Percentiles rank a stretch among this genome's conserved stretches.
Evolutionary conservation across 2,888 invertebrate species (phyloP).

Genomic region (Mythimna lalbum): DNA sequence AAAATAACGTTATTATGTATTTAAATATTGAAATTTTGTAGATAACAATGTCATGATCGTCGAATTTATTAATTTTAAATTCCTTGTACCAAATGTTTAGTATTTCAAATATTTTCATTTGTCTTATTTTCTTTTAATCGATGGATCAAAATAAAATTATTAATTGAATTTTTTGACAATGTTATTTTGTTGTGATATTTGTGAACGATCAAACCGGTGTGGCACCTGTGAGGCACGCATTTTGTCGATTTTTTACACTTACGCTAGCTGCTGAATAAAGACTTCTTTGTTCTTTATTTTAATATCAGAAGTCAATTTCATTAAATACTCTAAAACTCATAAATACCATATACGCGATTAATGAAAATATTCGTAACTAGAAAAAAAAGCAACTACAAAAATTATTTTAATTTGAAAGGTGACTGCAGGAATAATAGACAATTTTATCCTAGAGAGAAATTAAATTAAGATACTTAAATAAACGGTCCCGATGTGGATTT

Average conservation of each 20-base stretch:
- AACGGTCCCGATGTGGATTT: too few relatives aligned
- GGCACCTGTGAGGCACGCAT: conserved; percentile 8
- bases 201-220: background rate
- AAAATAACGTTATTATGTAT: conserved; percentile 47
- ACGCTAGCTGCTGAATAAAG: conserved; percentile 31
- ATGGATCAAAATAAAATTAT: conserved; percentile 77
- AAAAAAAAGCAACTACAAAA: too few relatives aligned
- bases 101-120: conserved; percentile 63
- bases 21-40: conserved; percentile 63
- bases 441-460: too few relatives aligned
- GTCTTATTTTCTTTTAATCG: conserved; percentile 66
- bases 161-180: conserved; percentile 60
- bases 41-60: conserved; percentile 67
- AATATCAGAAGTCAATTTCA: conserved; percentile 13
- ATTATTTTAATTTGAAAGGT: too few relatives aligned
- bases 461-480: too few relatives aligned
- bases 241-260: conserved; percentile 30
- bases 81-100: conserved; percentile 45
- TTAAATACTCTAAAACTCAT: background rate
- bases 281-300: conserved; percentile 27
- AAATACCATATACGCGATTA: background rate
- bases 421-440: too few relatives aligned
- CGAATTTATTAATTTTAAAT: conserved; percentile 78
- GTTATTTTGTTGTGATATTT: conserved; percentile 51
- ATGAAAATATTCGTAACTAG: background rate